A percentile compares a stretch with the other conserved stretches of the same genome.
Evolutionary conservation across 2,888 invertebrate species (phyloP).

Genomic region (Chaetogeoica ovagalla): DNA sequence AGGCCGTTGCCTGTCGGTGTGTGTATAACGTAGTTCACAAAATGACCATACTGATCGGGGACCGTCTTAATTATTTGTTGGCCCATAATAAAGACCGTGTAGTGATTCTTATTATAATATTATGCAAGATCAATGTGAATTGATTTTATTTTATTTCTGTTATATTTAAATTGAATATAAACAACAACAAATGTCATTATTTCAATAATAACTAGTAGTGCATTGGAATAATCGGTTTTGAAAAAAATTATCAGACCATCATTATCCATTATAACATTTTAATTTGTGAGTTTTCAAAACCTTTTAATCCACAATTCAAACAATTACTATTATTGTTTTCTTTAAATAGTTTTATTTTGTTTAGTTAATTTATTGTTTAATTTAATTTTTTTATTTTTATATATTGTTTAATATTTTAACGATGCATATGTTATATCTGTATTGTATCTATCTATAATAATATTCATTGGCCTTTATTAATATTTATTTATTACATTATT

Average conservation of each 20-base stretch:
- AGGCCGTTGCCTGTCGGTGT: neutral
- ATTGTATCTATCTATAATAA: neutral
- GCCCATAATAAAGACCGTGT: neutral
- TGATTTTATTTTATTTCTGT: neutral
- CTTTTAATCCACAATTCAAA: neutral
- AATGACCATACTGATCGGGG: conserved; percentile 24
- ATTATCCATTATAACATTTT: neutral
- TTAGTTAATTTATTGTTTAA: no score
- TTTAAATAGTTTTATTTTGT: neutral
- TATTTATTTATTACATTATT: no score
- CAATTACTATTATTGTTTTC: neutral
- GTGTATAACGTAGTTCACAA: conserved; percentile 10
- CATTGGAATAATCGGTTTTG: no score
- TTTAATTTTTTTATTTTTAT: no score
- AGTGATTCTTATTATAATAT: conserved; percentile 24
- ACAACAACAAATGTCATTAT: neutral
- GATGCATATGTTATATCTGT: neutral
- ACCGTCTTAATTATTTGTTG: conserved; percentile 29
- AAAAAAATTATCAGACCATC: neutral
- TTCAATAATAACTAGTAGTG: neutral
- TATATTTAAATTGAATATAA: neutral
- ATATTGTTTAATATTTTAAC: neutral
- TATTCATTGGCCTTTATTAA: no score
- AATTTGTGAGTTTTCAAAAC: neutral
- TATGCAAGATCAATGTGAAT: neutral